Base-by-base conservation (phyloP, 2,888 invertebrate species). In the Tipula confusa region DNA sequence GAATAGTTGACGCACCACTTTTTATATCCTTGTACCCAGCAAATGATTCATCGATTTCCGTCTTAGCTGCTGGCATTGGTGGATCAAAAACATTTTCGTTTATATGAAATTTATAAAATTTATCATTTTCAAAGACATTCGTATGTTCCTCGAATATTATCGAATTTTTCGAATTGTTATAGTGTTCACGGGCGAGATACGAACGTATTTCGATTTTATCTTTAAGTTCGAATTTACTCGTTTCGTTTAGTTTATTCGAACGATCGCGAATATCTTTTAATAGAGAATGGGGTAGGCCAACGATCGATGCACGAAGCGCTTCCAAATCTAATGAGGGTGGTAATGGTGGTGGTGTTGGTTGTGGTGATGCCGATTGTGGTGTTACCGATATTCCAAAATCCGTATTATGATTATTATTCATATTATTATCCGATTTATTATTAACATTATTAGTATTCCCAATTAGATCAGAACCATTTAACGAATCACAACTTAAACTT, bases 91-190 rank as follows among this genome's bases (percentile, higher is more conserved):
- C 90, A 88, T 92, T 92, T 87, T 96, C 96, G 87, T 95, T 94
- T 85, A 96, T 90, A 89, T 96, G 96, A 88, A 96, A 96, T 88
- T 94, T 93, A 88, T 95, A 95, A 89, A 92, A 95, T 89, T 93
- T 93, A 90, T 96, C 95, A 86, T 94, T 92, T 87, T 95, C 94
- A 87, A 93, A 95, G 86, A 82, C n/a, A 82, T 64, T 64, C 2
- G 64, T 9, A 1, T 64, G 64, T 15, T 80, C 80, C 80, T 80
- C 31, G 11, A 80, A 80, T 13, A 80, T 80, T 4, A 80, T 29
- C 6, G 80, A 4, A 29, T 80, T 80, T 15, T 29, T 80, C 7
- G 29, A 29, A 80, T 80, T 80, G n/a, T 80, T 80, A 0, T 15
- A 5, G 15, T 29, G 29, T 13, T 80, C 29, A 13, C 80, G 80